Conservation (phyloP, 2,113 vertebrate species). For the Chamaetylas fuelleborni region DNA sequence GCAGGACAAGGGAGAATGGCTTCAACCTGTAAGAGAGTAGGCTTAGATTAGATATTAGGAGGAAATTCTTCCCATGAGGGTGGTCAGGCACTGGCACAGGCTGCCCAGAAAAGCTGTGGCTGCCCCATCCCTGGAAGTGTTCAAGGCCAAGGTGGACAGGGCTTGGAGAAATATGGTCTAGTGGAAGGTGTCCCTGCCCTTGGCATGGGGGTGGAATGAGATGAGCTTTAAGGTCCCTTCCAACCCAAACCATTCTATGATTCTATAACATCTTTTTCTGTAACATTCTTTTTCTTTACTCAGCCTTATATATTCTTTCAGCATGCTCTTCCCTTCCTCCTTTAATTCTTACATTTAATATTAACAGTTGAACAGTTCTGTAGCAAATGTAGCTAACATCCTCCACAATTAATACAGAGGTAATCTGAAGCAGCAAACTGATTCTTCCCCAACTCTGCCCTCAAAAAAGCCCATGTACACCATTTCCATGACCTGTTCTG, state of each 20-base stretch:
- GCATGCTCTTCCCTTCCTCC: not conserved
- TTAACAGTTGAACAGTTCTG: not conserved
- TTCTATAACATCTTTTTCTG: not conserved
- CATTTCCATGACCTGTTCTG: not conserved
- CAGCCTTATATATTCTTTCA: not conserved
- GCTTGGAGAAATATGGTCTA: fast-evolving
- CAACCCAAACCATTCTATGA: not conserved
- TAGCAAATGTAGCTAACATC: not conserved
- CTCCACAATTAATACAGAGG: not conserved
- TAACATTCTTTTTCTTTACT: not conserved
- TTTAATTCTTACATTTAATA: not conserved
- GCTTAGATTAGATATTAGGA: not conserved
- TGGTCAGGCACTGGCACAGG: not conserved
- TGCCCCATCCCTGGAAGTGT: not conserved
- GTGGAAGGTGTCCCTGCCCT: not conserved
- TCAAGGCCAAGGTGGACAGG: not conserved
- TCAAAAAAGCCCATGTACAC: not conserved
- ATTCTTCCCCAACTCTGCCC: fast-evolving
- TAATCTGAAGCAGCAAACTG: not conserved
- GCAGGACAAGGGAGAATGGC: not conserved
- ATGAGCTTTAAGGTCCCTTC: not conserved
- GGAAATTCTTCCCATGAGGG: not conserved
- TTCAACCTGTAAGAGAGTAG: not conserved
- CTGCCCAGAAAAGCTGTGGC: not conserved
- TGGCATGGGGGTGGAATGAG: not conserved